Evolutionary conservation across 2,888 invertebrate genomes (phyloP), one percentile per base, ranked within the genome.

Genomic region (Ctenicera cuprea): DNA sequence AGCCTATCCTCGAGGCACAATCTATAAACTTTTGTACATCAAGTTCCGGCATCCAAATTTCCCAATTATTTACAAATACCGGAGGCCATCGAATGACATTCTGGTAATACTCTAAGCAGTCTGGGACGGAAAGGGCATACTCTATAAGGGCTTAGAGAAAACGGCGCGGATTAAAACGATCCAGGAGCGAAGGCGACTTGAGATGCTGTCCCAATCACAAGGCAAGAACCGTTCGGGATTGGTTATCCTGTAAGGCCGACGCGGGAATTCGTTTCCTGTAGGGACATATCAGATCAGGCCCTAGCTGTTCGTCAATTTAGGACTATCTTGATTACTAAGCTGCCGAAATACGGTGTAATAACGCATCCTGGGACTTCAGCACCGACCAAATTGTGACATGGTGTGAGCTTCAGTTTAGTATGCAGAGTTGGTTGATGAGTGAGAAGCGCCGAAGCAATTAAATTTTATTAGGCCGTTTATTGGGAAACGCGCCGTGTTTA

Each of bases 261-360:
- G 26, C 30, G 37, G 57, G 59, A 63, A 43, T 64, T 65, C 68
- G 73, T 74, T 76, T 76, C 76, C 74, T 68, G 68, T 54, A 48
- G 68, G 57, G 62, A 71, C 74, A 67, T 76, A 74, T 76, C 76
- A 65, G 76, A 76, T 76, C 71, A 68, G 61, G 45, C 33, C 66
- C 64, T 50, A 41, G 66, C 70, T 76, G 76, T 71, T 71, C 73
- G 73, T 69, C 74, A 67, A 73, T 71, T 71, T 76, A 68, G 71
- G 57, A 57, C 71, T 52, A 38, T 62, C 76, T 64, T 73, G 73
- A 76, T 76, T 76, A 68, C 63, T 26, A 20, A 41, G 18, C 57
- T 37, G 11, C 37, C 57, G 57, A 57, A 30, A 37, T 57, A 33
- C 57, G 37, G 14, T 33, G 59, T 22, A 59, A 59, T 54, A 54